phyloP scores from a whole-genome alignment of 1,140 invertebrate species.

The Pristionchus pacificus region DNA sequence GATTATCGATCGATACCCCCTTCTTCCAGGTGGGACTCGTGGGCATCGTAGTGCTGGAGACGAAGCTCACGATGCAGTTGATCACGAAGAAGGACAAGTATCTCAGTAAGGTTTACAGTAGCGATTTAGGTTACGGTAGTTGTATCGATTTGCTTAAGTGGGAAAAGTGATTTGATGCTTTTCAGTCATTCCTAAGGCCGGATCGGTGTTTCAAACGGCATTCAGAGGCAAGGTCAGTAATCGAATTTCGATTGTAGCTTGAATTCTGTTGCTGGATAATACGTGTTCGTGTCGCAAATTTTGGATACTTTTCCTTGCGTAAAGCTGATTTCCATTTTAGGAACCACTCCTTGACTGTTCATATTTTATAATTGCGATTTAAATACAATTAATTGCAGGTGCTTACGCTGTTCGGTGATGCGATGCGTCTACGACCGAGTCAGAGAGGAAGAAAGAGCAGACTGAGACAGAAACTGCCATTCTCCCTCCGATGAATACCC shows the following conservation, averaged over 20 bases:
- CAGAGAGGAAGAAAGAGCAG: constrained; percentile 21
- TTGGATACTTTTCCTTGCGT: too few relatives aligned
- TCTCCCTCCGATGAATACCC: constrained; percentile 18
- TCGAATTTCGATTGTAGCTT: too few relatives aligned
- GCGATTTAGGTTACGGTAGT: constrained; percentile 1
- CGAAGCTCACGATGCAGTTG: constrained; percentile 25
- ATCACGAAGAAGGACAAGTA: constrained; percentile 30
- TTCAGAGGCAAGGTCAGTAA: background rate
- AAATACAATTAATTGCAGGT: too few relatives aligned
- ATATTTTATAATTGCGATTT: too few relatives aligned
- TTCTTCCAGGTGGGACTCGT: constrained; percentile 19
- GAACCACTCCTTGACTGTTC: too few relatives aligned
- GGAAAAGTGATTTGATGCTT: background rate
- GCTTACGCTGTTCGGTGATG: constrained; percentile 28
- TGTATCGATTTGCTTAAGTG: too few relatives aligned
- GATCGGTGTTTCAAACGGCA: constrained; percentile 18
- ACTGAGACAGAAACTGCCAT: constrained; percentile 16
- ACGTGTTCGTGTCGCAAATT: too few relatives aligned
- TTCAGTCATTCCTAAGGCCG: constrained; percentile 32
- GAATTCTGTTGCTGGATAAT: too few relatives aligned
- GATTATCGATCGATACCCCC: too few relatives aligned
- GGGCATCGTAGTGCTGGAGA: constrained; percentile 31
- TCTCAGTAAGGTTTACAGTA: constrained; percentile 15
- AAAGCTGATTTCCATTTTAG: too few relatives aligned
- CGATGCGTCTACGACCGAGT: constrained; percentile 21